A percentile compares a stretch with the other conserved stretches of the same genome.
These are phyloP conservation scores for Steinernema carpocapsae DNA, from an alignment of 2,888 invertebrate genomes.

Conservation along the genomic window DNA sequence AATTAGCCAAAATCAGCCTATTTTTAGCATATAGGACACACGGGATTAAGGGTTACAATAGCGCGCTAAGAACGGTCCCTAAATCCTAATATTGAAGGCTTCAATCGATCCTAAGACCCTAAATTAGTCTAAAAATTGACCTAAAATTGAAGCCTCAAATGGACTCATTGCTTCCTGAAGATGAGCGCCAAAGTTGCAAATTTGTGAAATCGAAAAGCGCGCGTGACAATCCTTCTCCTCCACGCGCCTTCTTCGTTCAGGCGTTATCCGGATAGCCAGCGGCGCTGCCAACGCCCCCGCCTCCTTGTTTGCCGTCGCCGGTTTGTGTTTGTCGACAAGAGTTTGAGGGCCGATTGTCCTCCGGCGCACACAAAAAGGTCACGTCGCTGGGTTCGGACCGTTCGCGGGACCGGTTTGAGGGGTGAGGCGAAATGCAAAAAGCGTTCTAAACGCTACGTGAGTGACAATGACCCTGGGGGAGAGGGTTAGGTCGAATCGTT, in stretches of 20 bases:
- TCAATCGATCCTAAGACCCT: too few species aligned
- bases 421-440: background rate
- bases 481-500: too few species aligned
- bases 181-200: too few species aligned
- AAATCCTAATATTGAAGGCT: too few species aligned
- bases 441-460: background rate
- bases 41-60: too few species aligned
- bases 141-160: background rate
- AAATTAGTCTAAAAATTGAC: too few species aligned
- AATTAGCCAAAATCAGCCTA: too few species aligned
- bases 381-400: slow-evolving; percentile 21
- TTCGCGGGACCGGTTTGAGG: slow-evolving; percentile 2
- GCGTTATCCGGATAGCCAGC: slow-evolving; percentile 24
- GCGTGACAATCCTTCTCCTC: background rate
- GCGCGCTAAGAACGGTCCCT: too few species aligned
- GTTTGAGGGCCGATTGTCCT: slow-evolving; percentile 32
- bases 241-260: background rate
- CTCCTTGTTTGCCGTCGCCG: slow-evolving; percentile 21
- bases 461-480: too few species aligned
- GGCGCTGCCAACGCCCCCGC: background rate
- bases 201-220: slow-evolving; percentile 14
- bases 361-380: slow-evolving; percentile 31
- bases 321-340: slow-evolving; percentile 27
- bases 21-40: too few species aligned
- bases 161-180: too few species aligned